These are phyloP conservation scores for Sparidentex hasta DNA, from an alignment of 2,797 vertebrate genomes.

Conservation along the genomic window DNA sequence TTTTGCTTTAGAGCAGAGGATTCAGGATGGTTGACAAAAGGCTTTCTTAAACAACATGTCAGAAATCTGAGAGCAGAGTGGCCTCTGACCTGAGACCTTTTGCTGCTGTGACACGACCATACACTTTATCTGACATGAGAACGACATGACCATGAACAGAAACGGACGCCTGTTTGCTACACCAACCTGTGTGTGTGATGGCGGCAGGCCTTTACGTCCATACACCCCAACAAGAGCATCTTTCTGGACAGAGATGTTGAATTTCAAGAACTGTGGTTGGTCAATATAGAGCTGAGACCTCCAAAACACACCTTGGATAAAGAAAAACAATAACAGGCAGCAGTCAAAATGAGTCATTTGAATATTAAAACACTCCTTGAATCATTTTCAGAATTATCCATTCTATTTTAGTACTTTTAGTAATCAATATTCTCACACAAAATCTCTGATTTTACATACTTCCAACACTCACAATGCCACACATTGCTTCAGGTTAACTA, in stretches of 20 bases:
- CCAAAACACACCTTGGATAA: conserved; percentile 92
- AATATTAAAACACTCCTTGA: not conserved
- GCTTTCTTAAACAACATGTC: not conserved
- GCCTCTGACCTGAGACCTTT: not conserved
- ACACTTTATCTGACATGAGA: too few species aligned
- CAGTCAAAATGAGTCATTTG: not conserved
- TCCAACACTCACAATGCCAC: not conserved
- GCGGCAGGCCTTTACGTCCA: conserved; percentile 96
- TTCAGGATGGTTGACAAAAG: not conserved
- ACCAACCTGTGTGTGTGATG: conserved; percentile 96
- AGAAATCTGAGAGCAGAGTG: not conserved
- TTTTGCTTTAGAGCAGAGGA: conserved; percentile 1
- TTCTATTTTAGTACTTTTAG: not conserved
- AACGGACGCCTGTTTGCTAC: too few species aligned
- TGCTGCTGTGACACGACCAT: too few species aligned
- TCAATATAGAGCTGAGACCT: conserved; percentile 96
- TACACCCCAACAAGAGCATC: conserved; percentile 97
- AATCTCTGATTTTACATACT: not conserved
- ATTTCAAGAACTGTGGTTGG: conserved; percentile 97
- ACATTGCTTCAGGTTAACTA: not conserved
- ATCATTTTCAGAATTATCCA: not conserved
- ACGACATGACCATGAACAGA: too few species aligned
- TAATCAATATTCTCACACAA: not conserved
- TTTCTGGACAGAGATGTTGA: conserved; percentile 98
- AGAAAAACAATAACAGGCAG: conserved; percentile 2